phyloP scores from a whole-genome alignment of 1,140 invertebrate genomes.

The Spodoptera litura region DNA sequence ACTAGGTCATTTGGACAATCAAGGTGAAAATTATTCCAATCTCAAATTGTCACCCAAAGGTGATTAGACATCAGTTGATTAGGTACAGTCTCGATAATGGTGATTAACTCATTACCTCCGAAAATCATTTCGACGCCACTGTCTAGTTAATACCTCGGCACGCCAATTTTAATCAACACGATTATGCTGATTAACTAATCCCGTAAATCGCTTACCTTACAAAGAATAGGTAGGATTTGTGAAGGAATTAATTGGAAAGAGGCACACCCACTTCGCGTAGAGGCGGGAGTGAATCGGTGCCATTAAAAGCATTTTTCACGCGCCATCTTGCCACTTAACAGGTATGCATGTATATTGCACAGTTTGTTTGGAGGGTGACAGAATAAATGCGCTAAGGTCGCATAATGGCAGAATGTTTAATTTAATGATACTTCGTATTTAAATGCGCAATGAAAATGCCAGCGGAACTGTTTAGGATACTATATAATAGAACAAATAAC shows the following conservation, averaged over 20 bases:
- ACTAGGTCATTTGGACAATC: no score
- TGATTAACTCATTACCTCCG: constrained; percentile 10
- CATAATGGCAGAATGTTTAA: constrained; percentile 1
- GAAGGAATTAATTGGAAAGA: constrained; percentile 40
- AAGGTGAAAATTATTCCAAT: no score
- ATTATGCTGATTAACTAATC: constrained; percentile 33
- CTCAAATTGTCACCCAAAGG: not conserved
- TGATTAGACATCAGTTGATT: not conserved
- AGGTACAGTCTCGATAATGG: not conserved
- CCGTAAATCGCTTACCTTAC: constrained; percentile 18
- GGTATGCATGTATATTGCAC: constrained; percentile 21
- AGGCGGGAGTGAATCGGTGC: constrained; percentile 16
- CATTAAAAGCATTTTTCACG: constrained; percentile 42
- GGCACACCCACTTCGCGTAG: constrained; percentile 38
- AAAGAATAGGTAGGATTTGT: constrained; percentile 26
- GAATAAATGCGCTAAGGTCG: constrained; percentile 7
- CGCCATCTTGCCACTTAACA: constrained; percentile 20
- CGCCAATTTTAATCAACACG: constrained; percentile 21
- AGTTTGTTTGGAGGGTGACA: not conserved
- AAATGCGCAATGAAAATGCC: no score
- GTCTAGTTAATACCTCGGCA: constrained; percentile 4
- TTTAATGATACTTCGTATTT: not conserved
- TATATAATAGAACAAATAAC: no score
- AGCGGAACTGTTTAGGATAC: no score
- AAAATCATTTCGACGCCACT: constrained; percentile 1